Conservation (phyloP, 2,888 invertebrate species). For the Agrotis segetum region DNA sequence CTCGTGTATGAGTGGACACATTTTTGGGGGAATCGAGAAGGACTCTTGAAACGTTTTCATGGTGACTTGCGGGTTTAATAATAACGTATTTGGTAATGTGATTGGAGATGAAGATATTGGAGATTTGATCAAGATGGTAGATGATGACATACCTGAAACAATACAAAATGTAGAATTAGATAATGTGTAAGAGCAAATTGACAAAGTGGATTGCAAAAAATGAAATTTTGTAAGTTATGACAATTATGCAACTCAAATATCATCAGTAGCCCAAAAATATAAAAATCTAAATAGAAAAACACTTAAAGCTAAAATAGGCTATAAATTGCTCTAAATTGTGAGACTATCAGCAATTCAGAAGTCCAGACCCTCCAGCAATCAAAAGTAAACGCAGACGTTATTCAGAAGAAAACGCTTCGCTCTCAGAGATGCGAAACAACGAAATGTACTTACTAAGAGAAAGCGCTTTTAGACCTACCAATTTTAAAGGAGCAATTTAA, state of each 20-base stretch:
- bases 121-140: background rate
- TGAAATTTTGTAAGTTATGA: background rate
- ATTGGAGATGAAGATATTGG: conserved; percentile 13
- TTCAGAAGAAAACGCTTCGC: conserved; percentile 57
- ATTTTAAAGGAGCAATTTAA: conserved; percentile 63
- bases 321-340: conserved; percentile 31
- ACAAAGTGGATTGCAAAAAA: background rate
- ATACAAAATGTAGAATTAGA: conserved; percentile 47
- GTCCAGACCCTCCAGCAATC: conserved; percentile 48
- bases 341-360: conserved; percentile 36
- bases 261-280: conserved; percentile 21
- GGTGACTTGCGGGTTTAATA: conserved; percentile 45
- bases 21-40: conserved; percentile 49
- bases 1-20: conserved; percentile 61
- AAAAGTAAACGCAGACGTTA: conserved; percentile 59
- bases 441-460: conserved; percentile 64
- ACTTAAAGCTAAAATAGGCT: background rate
- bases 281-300: conserved; percentile 18
- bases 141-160: conserved; percentile 73
- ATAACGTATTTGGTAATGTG: conserved; percentile 18
- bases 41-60: conserved; percentile 28
- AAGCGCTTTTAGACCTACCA: conserved; percentile 63
- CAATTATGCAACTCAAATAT: background rate
- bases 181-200: background rate
- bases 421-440: conserved; percentile 61